These are phyloP conservation scores for Pachypanchax playfairii DNA, from an alignment of 2,113 vertebrate species.

Conservation along the genomic window DNA sequence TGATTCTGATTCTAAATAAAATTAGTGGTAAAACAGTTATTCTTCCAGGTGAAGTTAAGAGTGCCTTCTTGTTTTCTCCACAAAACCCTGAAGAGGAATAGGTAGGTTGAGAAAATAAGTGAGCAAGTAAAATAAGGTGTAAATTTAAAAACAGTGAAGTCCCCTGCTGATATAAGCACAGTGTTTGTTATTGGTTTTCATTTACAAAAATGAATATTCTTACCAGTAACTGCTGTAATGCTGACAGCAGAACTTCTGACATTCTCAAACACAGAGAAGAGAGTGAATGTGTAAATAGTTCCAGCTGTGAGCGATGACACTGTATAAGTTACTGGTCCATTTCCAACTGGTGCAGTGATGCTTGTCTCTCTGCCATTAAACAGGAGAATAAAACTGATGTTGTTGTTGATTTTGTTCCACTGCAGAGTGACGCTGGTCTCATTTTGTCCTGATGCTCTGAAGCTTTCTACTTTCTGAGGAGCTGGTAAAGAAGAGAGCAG, in stretches of 20 bases:
- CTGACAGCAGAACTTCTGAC: constrained; percentile 14
- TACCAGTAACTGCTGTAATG: constrained; percentile 1
- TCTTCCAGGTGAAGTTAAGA: too few relatives aligned
- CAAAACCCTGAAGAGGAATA: too few relatives aligned
- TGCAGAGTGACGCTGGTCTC: constrained; percentile 17
- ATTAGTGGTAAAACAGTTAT: too few relatives aligned
- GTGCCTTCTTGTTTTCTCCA: too few relatives aligned
- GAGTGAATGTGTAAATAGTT: constrained; percentile 18
- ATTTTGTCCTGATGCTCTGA: background rate
- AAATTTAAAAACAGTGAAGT: too few relatives aligned
- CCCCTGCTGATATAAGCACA: too few relatives aligned
- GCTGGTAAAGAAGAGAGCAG: background rate
- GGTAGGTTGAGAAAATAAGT: too few relatives aligned
- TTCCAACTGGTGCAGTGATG: background rate
- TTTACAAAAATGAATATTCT: background rate
- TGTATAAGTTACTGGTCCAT: constrained; percentile 11
- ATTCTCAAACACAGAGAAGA: constrained; percentile 8
- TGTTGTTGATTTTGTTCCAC: background rate
- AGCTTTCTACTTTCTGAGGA: background rate
- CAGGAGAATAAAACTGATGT: background rate
- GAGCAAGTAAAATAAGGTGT: too few relatives aligned
- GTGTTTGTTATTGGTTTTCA: too few relatives aligned
- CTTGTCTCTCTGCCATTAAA: rapidly evolving
- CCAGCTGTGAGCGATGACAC: constrained; percentile 18
- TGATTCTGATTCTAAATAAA: too few relatives aligned